phyloP scores from a whole-genome alignment of 2,797 vertebrate species.

The Dendrocincla tyrannina region DNA sequence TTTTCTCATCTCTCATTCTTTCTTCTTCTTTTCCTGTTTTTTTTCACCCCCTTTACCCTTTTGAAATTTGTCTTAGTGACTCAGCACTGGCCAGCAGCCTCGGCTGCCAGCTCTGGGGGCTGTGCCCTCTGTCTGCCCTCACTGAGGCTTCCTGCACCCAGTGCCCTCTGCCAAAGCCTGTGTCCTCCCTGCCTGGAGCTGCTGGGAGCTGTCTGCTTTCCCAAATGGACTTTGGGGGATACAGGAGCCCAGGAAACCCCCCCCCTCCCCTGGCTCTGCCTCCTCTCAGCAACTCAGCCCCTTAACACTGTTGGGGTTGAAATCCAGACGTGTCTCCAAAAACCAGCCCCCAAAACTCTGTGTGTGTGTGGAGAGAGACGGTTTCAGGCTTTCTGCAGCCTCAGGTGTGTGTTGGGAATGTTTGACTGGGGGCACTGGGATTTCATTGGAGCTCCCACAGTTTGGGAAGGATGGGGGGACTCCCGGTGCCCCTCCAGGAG shows the following conservation, averaged over 20 bases:
- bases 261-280: not conserved
- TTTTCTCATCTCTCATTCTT: not conserved
- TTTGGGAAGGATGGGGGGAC: not conserved
- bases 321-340: not conserved
- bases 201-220: fast-evolving
- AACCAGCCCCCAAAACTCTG: not conserved
- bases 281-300: not conserved
- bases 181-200: not conserved
- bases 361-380: fast-evolving
- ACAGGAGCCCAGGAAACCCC: fast-evolving
- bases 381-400: not conserved
- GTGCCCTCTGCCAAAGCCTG: fast-evolving
- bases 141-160: fast-evolving
- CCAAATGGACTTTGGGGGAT: not conserved
- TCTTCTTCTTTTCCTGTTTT: too few relatives aligned
- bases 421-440: not conserved
- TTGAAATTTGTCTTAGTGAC: not conserved
- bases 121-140: not conserved
- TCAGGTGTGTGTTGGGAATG: fast-evolving
- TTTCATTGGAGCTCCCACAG: fast-evolving
- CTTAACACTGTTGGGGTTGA: fast-evolving
- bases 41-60: not conserved
- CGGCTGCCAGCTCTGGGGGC: not conserved
- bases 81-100: not conserved
- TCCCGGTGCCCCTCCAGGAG: not conserved